Conservation (phyloP, 1,140 invertebrate genomes). For the Drosophila hydei region DNA sequence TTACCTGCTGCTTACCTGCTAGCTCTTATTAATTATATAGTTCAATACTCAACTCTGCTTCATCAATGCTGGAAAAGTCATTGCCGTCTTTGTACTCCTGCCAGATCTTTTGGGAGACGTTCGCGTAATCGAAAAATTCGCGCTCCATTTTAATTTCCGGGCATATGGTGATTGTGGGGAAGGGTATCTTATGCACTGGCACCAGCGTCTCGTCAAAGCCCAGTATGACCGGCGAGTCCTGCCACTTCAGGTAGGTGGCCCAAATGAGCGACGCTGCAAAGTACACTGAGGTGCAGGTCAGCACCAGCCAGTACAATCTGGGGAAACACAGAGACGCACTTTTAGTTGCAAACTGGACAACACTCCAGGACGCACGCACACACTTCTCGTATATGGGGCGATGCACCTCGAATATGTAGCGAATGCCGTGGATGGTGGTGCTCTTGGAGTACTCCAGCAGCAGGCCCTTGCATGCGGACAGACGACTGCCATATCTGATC, state of each 20-base stretch:
- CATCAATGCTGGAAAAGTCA: slow-evolving; percentile 44
- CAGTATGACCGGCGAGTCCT: slow-evolving; percentile 87
- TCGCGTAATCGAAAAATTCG: slow-evolving; percentile 85
- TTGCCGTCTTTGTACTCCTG: slow-evolving; percentile 44
- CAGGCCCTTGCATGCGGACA: slow-evolving; percentile 75
- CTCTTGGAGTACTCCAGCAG: slow-evolving; percentile 83
- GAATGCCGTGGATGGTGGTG: slow-evolving; percentile 83
- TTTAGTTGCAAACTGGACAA: background rate
- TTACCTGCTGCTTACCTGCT: no score
- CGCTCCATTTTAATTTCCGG: slow-evolving; percentile 87
- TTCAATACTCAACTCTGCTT: slow-evolving; percentile 70
- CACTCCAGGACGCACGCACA: background rate
- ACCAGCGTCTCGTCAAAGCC: slow-evolving; percentile 87
- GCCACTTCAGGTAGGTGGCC: slow-evolving; percentile 87
- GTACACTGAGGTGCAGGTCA: slow-evolving; percentile 76
- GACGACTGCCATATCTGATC: slow-evolving; percentile 71
- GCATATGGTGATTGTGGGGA: slow-evolving; percentile 87
- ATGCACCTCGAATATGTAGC: slow-evolving; percentile 82
- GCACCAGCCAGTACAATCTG: slow-evolving; percentile 76
- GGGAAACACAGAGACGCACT: background rate
- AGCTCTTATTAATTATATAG: background rate
- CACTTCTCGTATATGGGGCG: slow-evolving; percentile 83
- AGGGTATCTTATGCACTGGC: slow-evolving; percentile 87
- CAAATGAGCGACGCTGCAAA: slow-evolving; percentile 84
- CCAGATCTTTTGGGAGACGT: slow-evolving; percentile 77